Evolutionary conservation across 2,797 vertebrate genomes (phyloP).

Genomic region (Rhinoraja longicauda): DNA sequence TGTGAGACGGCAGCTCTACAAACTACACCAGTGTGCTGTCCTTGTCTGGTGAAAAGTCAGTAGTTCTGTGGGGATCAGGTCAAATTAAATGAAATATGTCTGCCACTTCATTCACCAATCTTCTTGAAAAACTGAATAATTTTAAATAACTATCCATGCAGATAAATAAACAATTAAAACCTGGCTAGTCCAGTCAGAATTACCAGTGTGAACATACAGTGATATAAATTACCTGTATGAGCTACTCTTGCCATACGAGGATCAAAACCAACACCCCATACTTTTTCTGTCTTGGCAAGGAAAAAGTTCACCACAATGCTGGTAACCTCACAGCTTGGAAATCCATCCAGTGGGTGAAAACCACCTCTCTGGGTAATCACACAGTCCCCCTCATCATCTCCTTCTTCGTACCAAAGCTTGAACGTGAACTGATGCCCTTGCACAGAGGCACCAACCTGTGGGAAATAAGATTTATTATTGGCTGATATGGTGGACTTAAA

Average conservation of each 20-base stretch:
- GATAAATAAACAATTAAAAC: too few relatives aligned
- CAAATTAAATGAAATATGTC: neutral
- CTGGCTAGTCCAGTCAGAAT: neutral
- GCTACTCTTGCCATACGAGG: slow-evolving; percentile 14
- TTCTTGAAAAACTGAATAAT: neutral
- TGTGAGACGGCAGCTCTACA: too few relatives aligned
- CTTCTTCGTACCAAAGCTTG: neutral
- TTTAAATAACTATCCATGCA: neutral
- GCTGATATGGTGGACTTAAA: neutral
- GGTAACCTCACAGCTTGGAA: neutral
- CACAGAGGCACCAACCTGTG: slow-evolving; percentile 17
- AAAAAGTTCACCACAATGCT: slow-evolving; percentile 18
- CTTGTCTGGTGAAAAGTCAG: too few relatives aligned
- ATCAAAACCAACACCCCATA: slow-evolving; percentile 23
- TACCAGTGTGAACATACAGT: neutral
- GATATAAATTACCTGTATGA: neutral
- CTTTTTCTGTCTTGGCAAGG: neutral
- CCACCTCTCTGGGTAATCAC: neutral
- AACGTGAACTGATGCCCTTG: neutral
- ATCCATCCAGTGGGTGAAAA: neutral
- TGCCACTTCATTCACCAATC: neutral
- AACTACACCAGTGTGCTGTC: too few relatives aligned
- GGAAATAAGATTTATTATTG: neutral
- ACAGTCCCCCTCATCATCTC: neutral
- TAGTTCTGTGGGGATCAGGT: too few relatives aligned